These are phyloP conservation scores for Drosophila prolongata DNA, from an alignment of 2,888 invertebrate species.

Conservation along the genomic window DNA sequence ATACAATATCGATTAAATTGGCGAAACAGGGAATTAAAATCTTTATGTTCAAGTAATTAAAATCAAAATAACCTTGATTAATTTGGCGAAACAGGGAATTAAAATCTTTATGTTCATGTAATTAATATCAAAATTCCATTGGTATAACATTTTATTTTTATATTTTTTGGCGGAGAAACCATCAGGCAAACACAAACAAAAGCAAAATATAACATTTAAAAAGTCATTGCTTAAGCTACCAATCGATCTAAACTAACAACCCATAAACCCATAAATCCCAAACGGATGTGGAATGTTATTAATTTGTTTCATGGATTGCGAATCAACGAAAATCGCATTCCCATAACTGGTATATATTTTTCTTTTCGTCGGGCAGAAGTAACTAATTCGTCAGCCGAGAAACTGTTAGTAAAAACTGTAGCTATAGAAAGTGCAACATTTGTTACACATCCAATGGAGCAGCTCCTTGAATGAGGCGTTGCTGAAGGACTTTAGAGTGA, in stretches of 20 bases:
- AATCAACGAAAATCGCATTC: conserved; percentile 8
- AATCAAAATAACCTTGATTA: too few species aligned
- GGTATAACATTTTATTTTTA: too few species aligned
- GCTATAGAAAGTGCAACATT: conserved; percentile 36
- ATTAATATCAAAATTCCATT: too few species aligned
- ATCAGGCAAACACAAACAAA: too few species aligned
- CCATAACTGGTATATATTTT: conserved; percentile 30
- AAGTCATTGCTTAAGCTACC: not conserved
- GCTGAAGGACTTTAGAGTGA: conserved; percentile 19
- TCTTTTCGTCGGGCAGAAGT: conserved; percentile 48
- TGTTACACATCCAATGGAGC: conserved; percentile 41
- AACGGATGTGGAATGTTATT: conserved; percentile 7
- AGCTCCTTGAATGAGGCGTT: conserved; percentile 23
- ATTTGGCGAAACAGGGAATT: too few species aligned
- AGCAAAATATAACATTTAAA: too few species aligned
- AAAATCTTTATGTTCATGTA: too few species aligned
- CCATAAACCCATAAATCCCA: not conserved
- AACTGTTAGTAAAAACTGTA: conserved; percentile 26
- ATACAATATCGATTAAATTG: too few species aligned
- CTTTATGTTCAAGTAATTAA: too few species aligned
- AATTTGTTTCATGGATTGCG: conserved; percentile 5
- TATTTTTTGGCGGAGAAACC: too few species aligned
- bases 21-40: too few species aligned
- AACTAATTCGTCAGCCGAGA: conserved; percentile 57
- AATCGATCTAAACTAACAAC: not conserved